A percentile compares a stretch with the other conserved stretches of the same genome.
Evolutionary conservation across 2,888 invertebrate genomes (phyloP).

Genomic region (Coenonympha glycerion): DNA sequence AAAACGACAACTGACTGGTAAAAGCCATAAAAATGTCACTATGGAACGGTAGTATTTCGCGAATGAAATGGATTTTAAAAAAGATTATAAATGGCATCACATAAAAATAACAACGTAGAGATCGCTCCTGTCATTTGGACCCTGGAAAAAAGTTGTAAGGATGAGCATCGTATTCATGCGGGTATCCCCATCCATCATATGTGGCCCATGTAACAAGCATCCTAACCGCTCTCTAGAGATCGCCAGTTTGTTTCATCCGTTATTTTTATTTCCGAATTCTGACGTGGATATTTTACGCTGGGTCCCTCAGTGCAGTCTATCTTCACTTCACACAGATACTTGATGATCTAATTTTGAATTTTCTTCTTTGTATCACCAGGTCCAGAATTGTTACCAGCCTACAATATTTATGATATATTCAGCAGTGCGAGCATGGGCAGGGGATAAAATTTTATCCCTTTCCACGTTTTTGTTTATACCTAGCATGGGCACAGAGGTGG

Average conservation of each 20-base stretch:
- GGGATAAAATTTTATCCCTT: too few species aligned
- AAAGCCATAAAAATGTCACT: not conserved
- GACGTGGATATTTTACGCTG: too few species aligned
- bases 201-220: constrained; percentile 17
- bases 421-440: too few species aligned
- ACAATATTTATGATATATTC: too few species aligned
- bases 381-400: too few species aligned
- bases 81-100: not conserved
- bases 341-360: too few species aligned
- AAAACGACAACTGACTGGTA: not conserved
- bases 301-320: too few species aligned
- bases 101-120: not conserved
- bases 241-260: not conserved
- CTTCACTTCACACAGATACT: too few species aligned
- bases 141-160: constrained; percentile 17
- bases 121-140: constrained; percentile 14
- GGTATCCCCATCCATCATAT: constrained; percentile 24
- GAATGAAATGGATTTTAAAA: not conserved
- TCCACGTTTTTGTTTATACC: too few species aligned
- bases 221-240: constrained; percentile 7
- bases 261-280: not conserved
- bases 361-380: too few species aligned
- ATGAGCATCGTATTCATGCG: constrained; percentile 20
- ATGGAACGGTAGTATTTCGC: not conserved
- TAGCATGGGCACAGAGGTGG: too few species aligned